These are phyloP conservation scores for Syndactyla subalaris DNA, from an alignment of 2,797 vertebrate species.

Conservation along the genomic window DNA sequence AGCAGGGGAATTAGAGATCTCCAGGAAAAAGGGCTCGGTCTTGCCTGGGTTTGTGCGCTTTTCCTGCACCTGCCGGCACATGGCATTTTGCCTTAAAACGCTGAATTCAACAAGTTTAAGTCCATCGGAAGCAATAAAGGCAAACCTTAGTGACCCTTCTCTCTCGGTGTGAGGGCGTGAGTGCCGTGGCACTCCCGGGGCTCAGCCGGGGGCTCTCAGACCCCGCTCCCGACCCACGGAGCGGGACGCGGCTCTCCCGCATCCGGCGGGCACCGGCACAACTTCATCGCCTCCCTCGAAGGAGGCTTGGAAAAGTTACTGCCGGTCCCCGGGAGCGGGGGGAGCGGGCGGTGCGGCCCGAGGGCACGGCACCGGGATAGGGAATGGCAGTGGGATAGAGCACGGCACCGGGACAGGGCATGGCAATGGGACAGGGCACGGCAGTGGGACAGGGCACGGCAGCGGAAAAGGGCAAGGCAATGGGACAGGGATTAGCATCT, in stretches of 20 bases:
- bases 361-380: neutral
- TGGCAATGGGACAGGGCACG: too few relatives aligned
- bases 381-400: neutral
- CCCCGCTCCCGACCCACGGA: too few relatives aligned
- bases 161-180: rapidly evolving
- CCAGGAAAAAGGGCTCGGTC: neutral
- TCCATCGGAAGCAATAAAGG: neutral
- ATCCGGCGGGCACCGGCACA: neutral
- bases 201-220: neutral
- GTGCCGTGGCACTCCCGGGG: rapidly evolving
- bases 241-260: neutral
- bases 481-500: too few relatives aligned
- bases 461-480: too few relatives aligned
- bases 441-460: too few relatives aligned
- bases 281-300: neutral
- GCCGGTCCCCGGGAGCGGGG: neutral
- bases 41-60: rapidly evolving
- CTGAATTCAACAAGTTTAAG: neutral
- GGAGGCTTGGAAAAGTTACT: neutral
- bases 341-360: neutral
- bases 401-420: too few relatives aligned
- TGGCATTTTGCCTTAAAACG: neutral
- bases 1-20: neutral
- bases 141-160: rapidly evolving
- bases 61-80: neutral